Evolutionary conservation across 1,140 invertebrate species (phyloP).

Genomic region (Macrosteles quadrilineatus): DNA sequence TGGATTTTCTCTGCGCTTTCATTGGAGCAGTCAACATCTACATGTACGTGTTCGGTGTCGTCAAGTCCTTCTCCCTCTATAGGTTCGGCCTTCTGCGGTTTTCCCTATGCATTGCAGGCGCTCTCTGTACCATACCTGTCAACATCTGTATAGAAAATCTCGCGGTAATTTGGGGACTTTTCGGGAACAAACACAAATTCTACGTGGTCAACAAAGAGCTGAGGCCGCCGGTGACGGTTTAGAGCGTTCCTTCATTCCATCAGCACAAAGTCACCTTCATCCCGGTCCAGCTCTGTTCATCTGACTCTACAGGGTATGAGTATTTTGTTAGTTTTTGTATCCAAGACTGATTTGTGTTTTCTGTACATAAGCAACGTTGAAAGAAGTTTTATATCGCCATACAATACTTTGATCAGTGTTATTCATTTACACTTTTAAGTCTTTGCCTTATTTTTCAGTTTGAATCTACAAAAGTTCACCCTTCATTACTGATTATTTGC

Average conservation of each 20-base stretch:
- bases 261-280: slow-evolving; percentile 2
- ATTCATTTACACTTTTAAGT: too few relatives aligned
- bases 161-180: slow-evolving; percentile 89
- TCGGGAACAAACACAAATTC: slow-evolving; percentile 93
- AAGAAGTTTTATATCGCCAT: too few relatives aligned
- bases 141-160: slow-evolving; percentile 93
- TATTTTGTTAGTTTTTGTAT: slow-evolving; percentile 12
- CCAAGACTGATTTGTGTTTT: slow-evolving; percentile 15
- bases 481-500: too few relatives aligned
- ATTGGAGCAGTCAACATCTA: slow-evolving; percentile 91
- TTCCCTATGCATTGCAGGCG: slow-evolving; percentile 76
- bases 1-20: slow-evolving; percentile 87
- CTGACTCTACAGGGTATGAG: background rate
- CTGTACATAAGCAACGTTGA: too few relatives aligned
- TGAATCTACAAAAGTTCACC: too few relatives aligned
- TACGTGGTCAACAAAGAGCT: slow-evolving; percentile 91
- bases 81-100: slow-evolving; percentile 81
- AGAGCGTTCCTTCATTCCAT: slow-evolving; percentile 13
- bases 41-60: slow-evolving; percentile 94
- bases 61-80: slow-evolving; percentile 91
- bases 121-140: slow-evolving; percentile 86
- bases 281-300: background rate
- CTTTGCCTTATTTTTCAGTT: too few relatives aligned
- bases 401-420: too few relatives aligned
- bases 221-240: slow-evolving; percentile 28